Evolutionary conservation across 2,113 vertebrate species (phyloP).

Genomic region (Leucopternis melanops): DNA sequence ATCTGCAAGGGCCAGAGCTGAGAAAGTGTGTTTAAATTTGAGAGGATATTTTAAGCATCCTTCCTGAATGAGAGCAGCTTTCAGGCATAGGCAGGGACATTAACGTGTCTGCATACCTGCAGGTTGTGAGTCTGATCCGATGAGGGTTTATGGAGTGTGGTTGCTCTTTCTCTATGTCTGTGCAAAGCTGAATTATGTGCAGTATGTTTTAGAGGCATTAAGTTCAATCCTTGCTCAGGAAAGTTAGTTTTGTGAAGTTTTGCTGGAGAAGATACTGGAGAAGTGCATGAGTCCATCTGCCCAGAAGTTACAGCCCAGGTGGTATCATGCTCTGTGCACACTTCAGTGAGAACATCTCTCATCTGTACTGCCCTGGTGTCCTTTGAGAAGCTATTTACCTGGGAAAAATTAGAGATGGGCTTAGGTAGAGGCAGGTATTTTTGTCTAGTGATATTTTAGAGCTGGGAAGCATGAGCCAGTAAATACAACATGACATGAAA

Average conservation of each 20-base stretch:
- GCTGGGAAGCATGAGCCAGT: not conserved
- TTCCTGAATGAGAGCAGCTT: not conserved
- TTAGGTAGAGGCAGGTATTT: not conserved
- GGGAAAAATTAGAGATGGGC: not conserved
- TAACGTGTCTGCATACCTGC: not conserved
- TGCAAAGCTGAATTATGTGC: not conserved
- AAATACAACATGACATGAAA: not conserved
- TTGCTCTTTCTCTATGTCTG: not conserved
- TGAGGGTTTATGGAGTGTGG: not conserved
- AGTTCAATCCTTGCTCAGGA: not conserved
- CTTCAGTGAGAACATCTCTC: not conserved
- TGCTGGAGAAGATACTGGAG: not conserved
- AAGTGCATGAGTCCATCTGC: not conserved
- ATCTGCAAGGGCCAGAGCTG: not conserved
- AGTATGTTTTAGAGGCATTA: not conserved
- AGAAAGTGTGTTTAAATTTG: not conserved
- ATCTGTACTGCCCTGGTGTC: not conserved
- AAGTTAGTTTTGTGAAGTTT: not conserved
- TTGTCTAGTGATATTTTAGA: not conserved
- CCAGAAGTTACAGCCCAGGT: not conserved
- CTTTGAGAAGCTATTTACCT: not conserved
- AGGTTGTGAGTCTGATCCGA: not conserved
- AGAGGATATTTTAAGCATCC: not conserved
- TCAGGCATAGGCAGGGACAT: not conserved
- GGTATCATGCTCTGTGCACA: not conserved